A percentile compares a stretch with the other conserved stretches of the same genome.
phyloP scores from a whole-genome alignment of 37 sponge, comb jelly and placozoan species.

The Hexactinellida sp. region DNA sequence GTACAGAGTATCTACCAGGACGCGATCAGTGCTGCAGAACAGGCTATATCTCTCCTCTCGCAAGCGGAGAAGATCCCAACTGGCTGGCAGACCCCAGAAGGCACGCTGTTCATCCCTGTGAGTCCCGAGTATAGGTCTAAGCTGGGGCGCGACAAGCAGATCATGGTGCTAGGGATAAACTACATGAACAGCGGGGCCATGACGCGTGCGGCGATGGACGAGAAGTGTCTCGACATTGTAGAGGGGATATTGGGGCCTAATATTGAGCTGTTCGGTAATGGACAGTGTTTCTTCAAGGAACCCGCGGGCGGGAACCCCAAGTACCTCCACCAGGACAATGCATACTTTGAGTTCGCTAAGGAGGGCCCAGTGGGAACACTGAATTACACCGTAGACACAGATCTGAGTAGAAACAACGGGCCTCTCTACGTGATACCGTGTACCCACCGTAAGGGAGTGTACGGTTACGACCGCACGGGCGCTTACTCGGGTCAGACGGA shows the following conservation, averaged over 20 bases:
- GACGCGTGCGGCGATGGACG: constrained; percentile 18
- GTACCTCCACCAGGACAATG: constrained; percentile 21
- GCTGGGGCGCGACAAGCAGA: background rate
- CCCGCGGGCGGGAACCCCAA: constrained; percentile 20
- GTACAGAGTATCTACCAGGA: background rate
- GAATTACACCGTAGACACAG: constrained; percentile 19
- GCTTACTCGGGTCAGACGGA: background rate
- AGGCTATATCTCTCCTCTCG: background rate
- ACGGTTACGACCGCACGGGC: background rate
- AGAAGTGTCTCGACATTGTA: constrained; percentile 16
- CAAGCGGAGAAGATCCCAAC: background rate
- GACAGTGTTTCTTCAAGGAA: constrained; percentile 21
- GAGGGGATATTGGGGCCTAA: constrained; percentile 19
- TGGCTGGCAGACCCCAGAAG: constrained; percentile 21
- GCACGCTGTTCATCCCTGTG: constrained; percentile 23
- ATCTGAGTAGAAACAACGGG: constrained; percentile 21
- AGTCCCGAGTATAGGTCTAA: background rate
- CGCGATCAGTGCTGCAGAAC: background rate
- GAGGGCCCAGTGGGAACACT: constrained; percentile 24
- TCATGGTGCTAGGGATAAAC: constrained; percentile 19
- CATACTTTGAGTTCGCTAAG: constrained; percentile 27
- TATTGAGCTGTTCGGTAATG: constrained; percentile 25
- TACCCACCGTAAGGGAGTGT: background rate
- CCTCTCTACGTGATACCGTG: background rate
- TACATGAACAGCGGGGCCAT: constrained; percentile 16